A percentile compares a stretch with the other conserved stretches of the same genome.
Conservation (phyloP, 2,113 vertebrate species). For the Podiceps cristatus region DNA sequence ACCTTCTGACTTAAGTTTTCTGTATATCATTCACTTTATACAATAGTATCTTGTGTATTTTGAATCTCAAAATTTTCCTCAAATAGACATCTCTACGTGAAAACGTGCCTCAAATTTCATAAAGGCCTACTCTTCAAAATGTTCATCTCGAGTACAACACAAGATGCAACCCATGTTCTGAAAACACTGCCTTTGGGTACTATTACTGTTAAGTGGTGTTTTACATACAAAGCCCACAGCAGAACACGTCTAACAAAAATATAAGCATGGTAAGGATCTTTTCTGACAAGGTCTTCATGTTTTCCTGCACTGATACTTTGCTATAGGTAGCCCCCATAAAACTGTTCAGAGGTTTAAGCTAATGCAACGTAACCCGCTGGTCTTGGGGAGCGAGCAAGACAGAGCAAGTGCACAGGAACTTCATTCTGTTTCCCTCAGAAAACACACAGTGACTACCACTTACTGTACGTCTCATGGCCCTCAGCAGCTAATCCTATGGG, state of each 20-base stretch:
- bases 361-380: background rate
- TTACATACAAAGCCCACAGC: background rate
- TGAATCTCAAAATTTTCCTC: background rate
- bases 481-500: conserved; percentile 4
- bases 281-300: background rate
- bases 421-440: background rate
- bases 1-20: background rate
- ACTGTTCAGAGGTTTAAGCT: background rate
- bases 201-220: background rate
- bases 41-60: background rate
- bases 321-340: background rate
- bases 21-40: background rate
- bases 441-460: background rate
- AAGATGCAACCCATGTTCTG: background rate
- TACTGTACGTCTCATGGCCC: background rate
- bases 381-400: fast-evolving
- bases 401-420: background rate
- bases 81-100: background rate
- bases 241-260: background rate
- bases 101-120: background rate
- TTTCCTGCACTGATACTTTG: background rate
- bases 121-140: background rate
- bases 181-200: background rate
- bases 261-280: background rate
- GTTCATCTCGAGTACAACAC: background rate